phyloP scores from a whole-genome alignment of 2,113 vertebrate species.

The Origma solitaria region DNA sequence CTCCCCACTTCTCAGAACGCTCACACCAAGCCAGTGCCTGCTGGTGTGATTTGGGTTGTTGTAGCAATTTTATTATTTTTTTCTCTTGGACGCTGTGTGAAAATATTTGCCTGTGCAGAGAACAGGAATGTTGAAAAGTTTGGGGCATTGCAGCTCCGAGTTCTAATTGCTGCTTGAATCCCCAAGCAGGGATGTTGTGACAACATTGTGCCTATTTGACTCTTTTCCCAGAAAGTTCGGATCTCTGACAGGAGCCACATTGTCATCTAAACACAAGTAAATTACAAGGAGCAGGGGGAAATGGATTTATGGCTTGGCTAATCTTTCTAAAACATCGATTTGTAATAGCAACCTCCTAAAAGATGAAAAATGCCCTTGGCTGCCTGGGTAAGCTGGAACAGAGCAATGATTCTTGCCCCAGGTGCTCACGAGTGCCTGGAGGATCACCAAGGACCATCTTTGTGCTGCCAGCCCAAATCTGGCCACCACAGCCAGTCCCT shows the following conservation, averaged over 20 bases:
- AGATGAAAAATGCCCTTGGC: constrained; percentile 15
- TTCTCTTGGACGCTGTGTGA: not conserved
- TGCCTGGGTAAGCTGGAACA: not conserved
- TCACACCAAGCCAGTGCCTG: not conserved
- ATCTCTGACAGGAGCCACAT: not conserved
- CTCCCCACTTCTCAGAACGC: not conserved
- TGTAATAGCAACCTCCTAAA: not conserved
- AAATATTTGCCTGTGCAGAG: not conserved
- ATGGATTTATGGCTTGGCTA: not conserved
- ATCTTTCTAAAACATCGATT: not conserved
- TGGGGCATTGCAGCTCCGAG: not conserved
- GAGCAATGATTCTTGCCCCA: not conserved
- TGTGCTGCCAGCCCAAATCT: not conserved
- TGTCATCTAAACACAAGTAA: not conserved
- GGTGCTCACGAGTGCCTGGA: not conserved
- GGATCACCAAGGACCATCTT: not conserved
- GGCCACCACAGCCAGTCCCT: not conserved
- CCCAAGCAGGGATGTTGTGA: not conserved
- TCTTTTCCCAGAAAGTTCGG: not conserved
- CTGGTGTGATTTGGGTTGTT: not conserved
- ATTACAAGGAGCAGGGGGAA: not conserved
- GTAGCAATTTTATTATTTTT: not conserved
- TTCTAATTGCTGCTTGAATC: not conserved
- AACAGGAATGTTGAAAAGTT: not conserved
- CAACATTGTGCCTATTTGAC: not conserved